Conservation (phyloP, 2,113 vertebrate genomes). For the Bambusicola thoracicus region DNA sequence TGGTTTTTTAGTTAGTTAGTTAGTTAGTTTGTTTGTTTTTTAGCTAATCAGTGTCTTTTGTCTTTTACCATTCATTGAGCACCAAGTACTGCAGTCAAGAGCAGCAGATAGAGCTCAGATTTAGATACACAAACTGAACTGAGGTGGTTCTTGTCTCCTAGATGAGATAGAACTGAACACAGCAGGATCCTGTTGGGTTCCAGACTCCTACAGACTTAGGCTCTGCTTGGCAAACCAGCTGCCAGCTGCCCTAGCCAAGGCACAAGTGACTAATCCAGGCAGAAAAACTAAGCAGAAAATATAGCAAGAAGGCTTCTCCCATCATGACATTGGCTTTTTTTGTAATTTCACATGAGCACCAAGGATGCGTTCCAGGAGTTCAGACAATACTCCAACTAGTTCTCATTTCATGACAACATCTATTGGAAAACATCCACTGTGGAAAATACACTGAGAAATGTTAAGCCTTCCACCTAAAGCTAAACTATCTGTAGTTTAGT, state of each 20-base stretch:
- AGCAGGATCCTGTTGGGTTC: not conserved
- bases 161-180: not conserved
- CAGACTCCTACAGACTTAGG: not conserved
- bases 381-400: not conserved
- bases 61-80: not conserved
- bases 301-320: not conserved
- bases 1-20: too few species aligned
- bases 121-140: not conserved
- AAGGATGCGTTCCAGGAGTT: not conserved
- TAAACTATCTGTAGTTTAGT: not conserved
- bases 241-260: not conserved
- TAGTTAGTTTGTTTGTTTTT: too few species aligned
- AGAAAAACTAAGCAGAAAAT: not conserved
- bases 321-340: not conserved
- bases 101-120: not conserved
- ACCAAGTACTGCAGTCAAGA: not conserved
- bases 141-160: not conserved
- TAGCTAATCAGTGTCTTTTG: not conserved
- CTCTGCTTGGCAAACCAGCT: not conserved
- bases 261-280: not conserved
- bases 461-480: not conserved
- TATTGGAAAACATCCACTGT: not conserved
- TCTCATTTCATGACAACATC: not conserved
- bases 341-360: accelerated
- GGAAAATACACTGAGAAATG: not conserved